Evolutionary conservation across 2,113 vertebrate genomes (phyloP).

Genomic region (Pycnonotus jocosus): DNA sequence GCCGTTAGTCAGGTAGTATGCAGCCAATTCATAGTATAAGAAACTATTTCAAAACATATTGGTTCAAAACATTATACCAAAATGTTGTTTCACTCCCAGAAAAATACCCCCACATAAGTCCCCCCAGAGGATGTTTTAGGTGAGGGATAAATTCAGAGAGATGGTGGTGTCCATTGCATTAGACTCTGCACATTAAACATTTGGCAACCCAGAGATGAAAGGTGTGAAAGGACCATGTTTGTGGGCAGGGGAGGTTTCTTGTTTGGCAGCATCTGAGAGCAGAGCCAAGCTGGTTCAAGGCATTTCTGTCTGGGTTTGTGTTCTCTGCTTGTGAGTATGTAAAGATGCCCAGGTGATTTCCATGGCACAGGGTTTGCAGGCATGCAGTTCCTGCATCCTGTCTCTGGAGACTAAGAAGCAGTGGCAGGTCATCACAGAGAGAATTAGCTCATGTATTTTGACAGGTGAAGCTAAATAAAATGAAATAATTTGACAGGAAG

Average conservation of each 20-base stretch:
- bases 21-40: neutral
- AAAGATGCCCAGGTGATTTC: conserved; percentile 26
- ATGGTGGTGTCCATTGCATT: neutral
- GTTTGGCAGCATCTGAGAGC: neutral
- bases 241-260: neutral
- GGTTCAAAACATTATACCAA: neutral
- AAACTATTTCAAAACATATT: neutral
- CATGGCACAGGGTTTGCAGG: neutral
- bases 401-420: neutral
- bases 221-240: neutral
- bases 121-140: neutral
- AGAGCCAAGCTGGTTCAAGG: neutral
- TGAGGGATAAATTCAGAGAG: neutral
- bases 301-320: neutral
- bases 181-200: neutral
- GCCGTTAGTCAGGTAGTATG: neutral
- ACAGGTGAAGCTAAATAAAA: conserved; percentile 50
- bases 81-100: neutral
- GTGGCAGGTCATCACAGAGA: conserved; percentile 37
- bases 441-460: conserved; percentile 55
- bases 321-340: neutral
- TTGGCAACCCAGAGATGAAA: neutral
- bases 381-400: neutral
- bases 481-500: conserved; percentile 40
- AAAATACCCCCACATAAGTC: rapidly evolving